phyloP scores from a whole-genome alignment of 1,140 invertebrate genomes.

The Hypsibius dujardini region DNA sequence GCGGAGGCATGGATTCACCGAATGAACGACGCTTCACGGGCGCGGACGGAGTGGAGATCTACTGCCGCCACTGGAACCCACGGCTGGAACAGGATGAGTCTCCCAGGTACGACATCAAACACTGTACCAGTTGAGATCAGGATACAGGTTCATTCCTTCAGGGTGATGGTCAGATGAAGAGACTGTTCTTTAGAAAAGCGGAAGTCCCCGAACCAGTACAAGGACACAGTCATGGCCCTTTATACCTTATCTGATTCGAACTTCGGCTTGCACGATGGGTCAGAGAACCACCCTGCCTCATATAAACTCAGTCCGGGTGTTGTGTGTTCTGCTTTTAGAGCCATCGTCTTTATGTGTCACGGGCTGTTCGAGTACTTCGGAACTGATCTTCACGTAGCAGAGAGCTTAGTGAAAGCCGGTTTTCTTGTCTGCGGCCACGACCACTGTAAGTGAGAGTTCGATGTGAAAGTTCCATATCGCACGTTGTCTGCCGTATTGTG shows the following conservation, averaged over 20 bases:
- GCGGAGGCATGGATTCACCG: no score
- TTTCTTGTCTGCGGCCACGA: background rate
- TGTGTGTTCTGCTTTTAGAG: background rate
- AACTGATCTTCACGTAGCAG: background rate
- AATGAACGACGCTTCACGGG: background rate
- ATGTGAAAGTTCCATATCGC: background rate
- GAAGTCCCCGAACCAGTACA: no score
- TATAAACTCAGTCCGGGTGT: no score
- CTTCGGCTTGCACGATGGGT: no score
- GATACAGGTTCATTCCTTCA: conserved; percentile 2
- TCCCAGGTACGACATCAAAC: background rate
- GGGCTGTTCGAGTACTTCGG: conserved; percentile 1
- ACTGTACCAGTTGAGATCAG: background rate
- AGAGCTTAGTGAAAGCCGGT: background rate
- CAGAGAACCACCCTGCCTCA: no score
- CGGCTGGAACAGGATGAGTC: background rate
- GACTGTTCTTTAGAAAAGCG: no score
- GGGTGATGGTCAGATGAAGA: no score
- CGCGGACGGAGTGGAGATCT: background rate
- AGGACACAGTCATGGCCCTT: no score
- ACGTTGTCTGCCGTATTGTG: no score
- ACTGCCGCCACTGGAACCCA: background rate
- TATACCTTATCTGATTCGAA: no score
- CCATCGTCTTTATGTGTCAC: background rate
- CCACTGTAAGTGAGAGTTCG: background rate